Percentiles rank a stretch among this genome's conserved stretches.
Evolutionary conservation across 2,113 vertebrate genomes (phyloP).

Genomic region (Paradoxurus hermaphroditus): DNA sequence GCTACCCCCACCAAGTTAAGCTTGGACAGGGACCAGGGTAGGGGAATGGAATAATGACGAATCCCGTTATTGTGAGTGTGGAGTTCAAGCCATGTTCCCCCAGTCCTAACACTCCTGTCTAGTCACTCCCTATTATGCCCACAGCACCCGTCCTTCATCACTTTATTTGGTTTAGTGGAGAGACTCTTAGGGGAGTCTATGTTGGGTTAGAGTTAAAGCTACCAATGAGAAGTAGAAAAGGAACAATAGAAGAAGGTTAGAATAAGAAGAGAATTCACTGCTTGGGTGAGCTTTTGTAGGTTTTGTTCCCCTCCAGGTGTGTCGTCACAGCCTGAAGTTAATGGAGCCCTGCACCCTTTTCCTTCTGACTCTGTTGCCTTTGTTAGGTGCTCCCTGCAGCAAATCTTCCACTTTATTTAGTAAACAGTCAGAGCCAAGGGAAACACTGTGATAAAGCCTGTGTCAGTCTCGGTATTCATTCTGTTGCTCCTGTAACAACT

Average conservation of each 20-base stretch:
- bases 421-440: background rate
- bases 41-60: background rate
- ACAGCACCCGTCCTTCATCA: background rate
- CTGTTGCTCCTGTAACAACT: background rate
- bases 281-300: background rate
- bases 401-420: background rate
- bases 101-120: background rate
- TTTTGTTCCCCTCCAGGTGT: background rate
- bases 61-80: background rate
- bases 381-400: background rate
- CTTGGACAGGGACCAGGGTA: background rate
- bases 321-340: background rate
- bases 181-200: background rate
- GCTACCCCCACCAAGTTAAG: background rate
- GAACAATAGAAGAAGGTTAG: background rate
- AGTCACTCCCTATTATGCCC: background rate
- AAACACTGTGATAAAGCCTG: background rate
- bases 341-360: background rate
- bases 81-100: background rate
- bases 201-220: background rate
- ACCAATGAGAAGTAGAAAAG: background rate
- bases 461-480: background rate
- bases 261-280: background rate
- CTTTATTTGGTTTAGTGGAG: background rate
- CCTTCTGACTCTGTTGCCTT: background rate